Evolutionary conservation across 2,797 vertebrate genomes (phyloP), one percentile per base, ranked within the genome.

Genomic region (Leucoraja ocellata): DNA sequence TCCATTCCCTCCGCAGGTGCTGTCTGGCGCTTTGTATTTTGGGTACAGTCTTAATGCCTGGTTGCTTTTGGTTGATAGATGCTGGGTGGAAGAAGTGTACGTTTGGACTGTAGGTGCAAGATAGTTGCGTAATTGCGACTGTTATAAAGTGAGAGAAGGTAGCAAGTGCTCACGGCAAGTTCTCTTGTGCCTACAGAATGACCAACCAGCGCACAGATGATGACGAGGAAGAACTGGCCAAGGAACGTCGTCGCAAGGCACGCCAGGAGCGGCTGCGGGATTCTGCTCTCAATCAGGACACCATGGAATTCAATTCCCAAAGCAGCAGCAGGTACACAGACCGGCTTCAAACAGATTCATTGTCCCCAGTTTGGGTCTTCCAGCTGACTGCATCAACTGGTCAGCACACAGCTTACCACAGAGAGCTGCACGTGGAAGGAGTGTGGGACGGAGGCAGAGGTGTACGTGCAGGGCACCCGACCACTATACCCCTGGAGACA

Each of bases 211-310:
- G 96, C 93, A 98, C 95, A 0, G 98, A 99, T 0, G 98, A 99
- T 0, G 99, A 99, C 1, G 99, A 99, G 0, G 98, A 99, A 94
- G 98, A 99, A 96, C 98, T 97, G 0, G 98, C 98, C 77, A 97
- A 98, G 2, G 99, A 99, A 94, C 97, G 98, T 61, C 98, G 99
- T 93, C 97, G 99, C 94, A 95, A 98, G 93, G 99, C 98, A 39
- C 98, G 99, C 13, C 98, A 99, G 95, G 99, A 99, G 94, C 97
- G 98, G 93, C 94, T 99, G 95, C 96, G 96, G 81, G 98, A 98
- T 73, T 95, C 96, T 76, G 93, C 95, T 13, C 93, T 96, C 46
- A 96, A 96, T 91, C 97, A 97, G 94, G 94, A 94, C 93, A 96
- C 94, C 0, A 93, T 96, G n/a, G 97, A 97, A 93, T 94, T 96